A percentile compares a stretch with the other conserved stretches of the same genome.
Evolutionary conservation across 1,140 invertebrate species (phyloP).

Genomic region (Pseudomyrmex dendroicus): DNA sequence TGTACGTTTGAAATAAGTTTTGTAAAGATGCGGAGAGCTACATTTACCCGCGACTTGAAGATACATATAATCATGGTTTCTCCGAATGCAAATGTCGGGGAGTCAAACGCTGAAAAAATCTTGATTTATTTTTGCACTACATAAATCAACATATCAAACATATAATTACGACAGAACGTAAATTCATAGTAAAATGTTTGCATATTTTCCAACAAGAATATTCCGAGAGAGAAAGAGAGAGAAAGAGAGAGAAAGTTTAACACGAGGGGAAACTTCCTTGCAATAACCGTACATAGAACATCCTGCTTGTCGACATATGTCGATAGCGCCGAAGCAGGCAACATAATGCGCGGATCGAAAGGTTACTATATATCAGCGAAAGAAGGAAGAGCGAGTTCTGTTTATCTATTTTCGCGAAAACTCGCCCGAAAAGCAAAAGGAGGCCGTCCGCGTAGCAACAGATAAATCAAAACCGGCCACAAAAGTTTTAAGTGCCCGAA

Average conservation of each 20-base stretch:
- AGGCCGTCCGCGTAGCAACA: constrained; percentile 48
- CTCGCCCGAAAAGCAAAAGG: constrained; percentile 31
- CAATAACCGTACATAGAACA: constrained; percentile 3
- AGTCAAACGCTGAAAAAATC: neutral
- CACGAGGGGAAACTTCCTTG: neutral
- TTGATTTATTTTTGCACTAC: neutral
- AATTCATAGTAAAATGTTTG: neutral
- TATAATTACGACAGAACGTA: neutral
- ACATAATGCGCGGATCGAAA: constrained; percentile 41
- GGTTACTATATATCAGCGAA: constrained; percentile 34
- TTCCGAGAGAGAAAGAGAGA: neutral
- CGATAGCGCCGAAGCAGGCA: constrained; percentile 19
- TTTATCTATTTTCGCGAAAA: constrained; percentile 65
- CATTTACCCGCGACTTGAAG: neutral
- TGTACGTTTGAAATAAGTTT: constrained; percentile 28
- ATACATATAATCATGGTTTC: neutral
- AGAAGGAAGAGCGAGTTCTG: constrained; percentile 8
- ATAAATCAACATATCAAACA: neutral
- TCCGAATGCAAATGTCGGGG: neutral
- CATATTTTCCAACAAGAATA: neutral
- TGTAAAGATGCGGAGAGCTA: neutral
- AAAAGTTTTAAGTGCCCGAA: constrained; percentile 66
- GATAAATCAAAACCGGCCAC: constrained; percentile 72
- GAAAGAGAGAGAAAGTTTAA: neutral
- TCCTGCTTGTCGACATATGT: constrained; percentile 24